phyloP scores from a whole-genome alignment of 2,888 invertebrate species.

The Gastrophysa polygoni region DNA sequence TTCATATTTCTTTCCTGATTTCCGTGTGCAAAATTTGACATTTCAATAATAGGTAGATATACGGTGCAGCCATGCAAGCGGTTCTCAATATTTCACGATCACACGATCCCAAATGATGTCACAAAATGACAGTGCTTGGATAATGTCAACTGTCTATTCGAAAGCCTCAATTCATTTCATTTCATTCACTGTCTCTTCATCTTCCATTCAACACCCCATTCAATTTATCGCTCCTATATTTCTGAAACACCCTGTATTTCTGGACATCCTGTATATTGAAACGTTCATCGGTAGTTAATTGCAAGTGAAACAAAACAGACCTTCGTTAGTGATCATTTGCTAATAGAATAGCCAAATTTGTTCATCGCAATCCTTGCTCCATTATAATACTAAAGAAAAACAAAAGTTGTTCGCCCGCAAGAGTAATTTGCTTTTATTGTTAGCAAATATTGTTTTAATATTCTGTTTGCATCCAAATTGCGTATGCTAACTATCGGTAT shows the following conservation, averaged over 20 bases:
- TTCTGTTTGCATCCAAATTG: conserved; percentile 31
- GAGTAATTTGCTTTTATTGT: conserved; percentile 30
- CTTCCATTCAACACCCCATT: no score
- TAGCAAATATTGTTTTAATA: conserved; percentile 38
- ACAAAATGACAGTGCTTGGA: no score
- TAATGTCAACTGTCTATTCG: no score
- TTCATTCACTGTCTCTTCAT: no score
- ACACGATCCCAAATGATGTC: no score
- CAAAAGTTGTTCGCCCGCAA: conserved; percentile 20
- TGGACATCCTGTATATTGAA: not conserved
- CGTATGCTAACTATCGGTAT: conserved; percentile 24
- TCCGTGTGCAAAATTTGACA: no score
- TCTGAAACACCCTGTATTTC: not conserved
- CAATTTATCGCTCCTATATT: no score
- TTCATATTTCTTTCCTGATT: no score
- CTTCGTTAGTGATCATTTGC: conserved; percentile 4
- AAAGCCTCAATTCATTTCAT: no score
- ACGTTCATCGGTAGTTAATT: not conserved
- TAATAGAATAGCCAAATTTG: conserved; percentile 7
- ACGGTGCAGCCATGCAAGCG: no score
- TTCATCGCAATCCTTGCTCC: conserved; percentile 11
- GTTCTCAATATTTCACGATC: no score
- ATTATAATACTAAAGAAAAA: conserved; percentile 23
- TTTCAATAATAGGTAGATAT: no score
- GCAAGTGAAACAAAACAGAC: not conserved